A percentile compares a stretch with the other conserved stretches of the same genome.
These are phyloP conservation scores for Antheraea mylitta DNA, from an alignment of 1,140 invertebrate species.

Conservation along the genomic window DNA sequence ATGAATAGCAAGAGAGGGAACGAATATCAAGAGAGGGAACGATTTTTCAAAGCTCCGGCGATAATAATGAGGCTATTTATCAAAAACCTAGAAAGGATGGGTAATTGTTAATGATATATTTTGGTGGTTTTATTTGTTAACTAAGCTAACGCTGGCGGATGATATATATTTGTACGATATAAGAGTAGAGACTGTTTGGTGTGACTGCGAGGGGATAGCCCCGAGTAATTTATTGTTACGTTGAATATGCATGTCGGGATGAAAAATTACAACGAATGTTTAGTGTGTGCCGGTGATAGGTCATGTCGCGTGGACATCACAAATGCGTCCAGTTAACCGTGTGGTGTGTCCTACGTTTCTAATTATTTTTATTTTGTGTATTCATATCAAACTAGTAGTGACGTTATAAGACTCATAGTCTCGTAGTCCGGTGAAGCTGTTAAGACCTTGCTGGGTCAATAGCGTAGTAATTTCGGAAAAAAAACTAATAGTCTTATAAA, in stretches of 20 bases:
- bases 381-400: too few species aligned
- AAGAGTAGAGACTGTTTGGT: slow-evolving; percentile 66
- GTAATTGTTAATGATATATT: slow-evolving; percentile 76
- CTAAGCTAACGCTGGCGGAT: slow-evolving; percentile 46
- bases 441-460: too few species aligned
- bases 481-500: too few species aligned
- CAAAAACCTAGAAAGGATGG: slow-evolving; percentile 65
- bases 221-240: slow-evolving; percentile 72
- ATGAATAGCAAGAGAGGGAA: too few species aligned
- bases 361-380: too few species aligned
- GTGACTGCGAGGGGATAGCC: slow-evolving; percentile 53
- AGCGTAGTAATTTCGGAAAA: too few species aligned
- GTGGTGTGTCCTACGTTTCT: too few species aligned
- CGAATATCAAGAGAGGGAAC: slow-evolving; percentile 50
- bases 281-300: slow-evolving; percentile 38
- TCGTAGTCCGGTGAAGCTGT: too few species aligned
- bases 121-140: slow-evolving; percentile 64
- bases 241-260: slow-evolving; percentile 77
- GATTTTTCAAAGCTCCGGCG: slow-evolving; percentile 67
- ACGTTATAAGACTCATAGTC: too few species aligned
- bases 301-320: background rate
- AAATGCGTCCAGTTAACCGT: slow-evolving; percentile 7
- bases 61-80: slow-evolving; percentile 76
- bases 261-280: slow-evolving; percentile 72
- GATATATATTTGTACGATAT: slow-evolving; percentile 59